These are phyloP conservation scores for Coleophora deauratella DNA, from an alignment of 2,888 invertebrate genomes.

Conservation along the genomic window DNA sequence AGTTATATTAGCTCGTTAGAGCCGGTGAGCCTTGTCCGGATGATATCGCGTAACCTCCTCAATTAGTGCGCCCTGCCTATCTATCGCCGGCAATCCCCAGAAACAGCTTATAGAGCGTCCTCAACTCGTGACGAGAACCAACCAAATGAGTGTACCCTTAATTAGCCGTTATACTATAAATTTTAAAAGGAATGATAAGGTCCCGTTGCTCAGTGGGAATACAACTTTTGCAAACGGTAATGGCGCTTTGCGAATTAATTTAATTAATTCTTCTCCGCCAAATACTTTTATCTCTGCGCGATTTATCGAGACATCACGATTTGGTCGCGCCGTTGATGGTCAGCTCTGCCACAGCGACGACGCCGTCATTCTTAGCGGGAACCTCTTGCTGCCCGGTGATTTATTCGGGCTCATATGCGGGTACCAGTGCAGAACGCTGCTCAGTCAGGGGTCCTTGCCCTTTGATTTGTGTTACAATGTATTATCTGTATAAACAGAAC, in stretches of 20 bases:
- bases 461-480: slow-evolving; percentile 57
- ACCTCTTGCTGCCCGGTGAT: slow-evolving; percentile 16
- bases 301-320: too few relatives aligned
- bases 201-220: slow-evolving; percentile 50
- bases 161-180: slow-evolving; percentile 66
- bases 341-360: too few relatives aligned
- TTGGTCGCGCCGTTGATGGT: too few relatives aligned
- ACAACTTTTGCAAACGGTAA: slow-evolving; percentile 33
- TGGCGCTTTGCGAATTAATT: slow-evolving; percentile 51
- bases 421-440: slow-evolving; percentile 42
- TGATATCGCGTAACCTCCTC: slow-evolving; percentile 51
- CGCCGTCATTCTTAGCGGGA: too few relatives aligned
- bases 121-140: slow-evolving; percentile 54
- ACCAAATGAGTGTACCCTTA: slow-evolving; percentile 57
- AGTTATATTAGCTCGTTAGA: slow-evolving; percentile 49
- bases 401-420: slow-evolving; percentile 30
- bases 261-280: slow-evolving; percentile 52
- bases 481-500: slow-evolving; percentile 51
- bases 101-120: slow-evolving; percentile 31
- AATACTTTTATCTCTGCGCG: slow-evolving; percentile 12
- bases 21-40: slow-evolving; percentile 39
- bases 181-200: slow-evolving; percentile 63
- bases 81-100: slow-evolving; percentile 40
- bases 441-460: slow-evolving; percentile 27
- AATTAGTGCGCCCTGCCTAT: slow-evolving; percentile 54